A percentile compares a stretch with the other conserved stretches of the same genome.
These are phyloP conservation scores for Antitype chi DNA, from an alignment of 2,888 invertebrate species.

Conservation along the genomic window DNA sequence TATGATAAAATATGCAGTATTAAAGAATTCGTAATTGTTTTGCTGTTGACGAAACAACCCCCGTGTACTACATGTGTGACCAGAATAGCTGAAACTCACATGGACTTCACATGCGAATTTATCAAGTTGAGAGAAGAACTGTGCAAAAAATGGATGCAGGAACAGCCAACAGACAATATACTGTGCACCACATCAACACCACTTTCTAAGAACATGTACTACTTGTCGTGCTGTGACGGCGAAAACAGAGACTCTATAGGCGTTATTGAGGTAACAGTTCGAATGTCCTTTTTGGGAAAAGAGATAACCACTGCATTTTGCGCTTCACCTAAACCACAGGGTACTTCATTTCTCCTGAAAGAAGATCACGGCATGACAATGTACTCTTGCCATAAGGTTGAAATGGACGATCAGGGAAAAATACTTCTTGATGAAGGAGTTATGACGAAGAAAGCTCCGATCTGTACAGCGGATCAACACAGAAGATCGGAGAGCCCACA, in stretches of 20 bases:
- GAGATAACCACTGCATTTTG: conserved; percentile 87
- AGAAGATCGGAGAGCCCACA: conserved; percentile 73
- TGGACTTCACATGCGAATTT: conserved; percentile 85
- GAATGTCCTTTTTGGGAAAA: conserved; percentile 88
- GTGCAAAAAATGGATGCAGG: conserved; percentile 82
- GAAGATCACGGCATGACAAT: conserved; percentile 86
- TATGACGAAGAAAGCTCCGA: conserved; percentile 73
- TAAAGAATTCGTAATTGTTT: conserved; percentile 80
- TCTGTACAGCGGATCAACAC: conserved; percentile 56
- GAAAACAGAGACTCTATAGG: conserved; percentile 83
- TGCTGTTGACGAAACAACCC: conserved; percentile 84
- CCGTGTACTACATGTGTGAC: conserved; percentile 84
- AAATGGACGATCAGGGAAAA: conserved; percentile 87
- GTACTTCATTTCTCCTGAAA: conserved; percentile 79
- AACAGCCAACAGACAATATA: conserved; percentile 84
- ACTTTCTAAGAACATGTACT: conserved; percentile 83
- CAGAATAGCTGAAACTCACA: conserved; percentile 82
- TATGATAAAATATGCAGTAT: conserved; percentile 87
- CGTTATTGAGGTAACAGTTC: conserved; percentile 83
- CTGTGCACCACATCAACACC: conserved; percentile 85
- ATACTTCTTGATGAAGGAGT: conserved; percentile 84
- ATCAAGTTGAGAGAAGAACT: conserved; percentile 80
- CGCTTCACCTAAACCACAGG: conserved; percentile 79
- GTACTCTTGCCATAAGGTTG: conserved; percentile 87
- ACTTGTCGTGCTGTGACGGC: conserved; percentile 80